These are phyloP conservation scores for Octodon degus DNA, from an alignment of 2,113 vertebrate species.

Conservation along the genomic window DNA sequence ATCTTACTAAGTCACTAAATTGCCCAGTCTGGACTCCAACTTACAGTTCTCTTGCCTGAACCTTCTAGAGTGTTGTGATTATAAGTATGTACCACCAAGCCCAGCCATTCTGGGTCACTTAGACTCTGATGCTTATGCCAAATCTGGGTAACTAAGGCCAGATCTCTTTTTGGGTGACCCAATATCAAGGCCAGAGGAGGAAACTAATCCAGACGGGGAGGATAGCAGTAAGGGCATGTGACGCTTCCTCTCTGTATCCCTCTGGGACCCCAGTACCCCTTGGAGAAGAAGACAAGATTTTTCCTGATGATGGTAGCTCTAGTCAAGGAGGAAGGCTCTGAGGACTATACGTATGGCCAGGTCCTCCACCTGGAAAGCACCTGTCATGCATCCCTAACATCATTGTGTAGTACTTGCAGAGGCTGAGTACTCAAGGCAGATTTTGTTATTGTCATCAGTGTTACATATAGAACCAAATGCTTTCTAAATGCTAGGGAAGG, in stretches of 20 bases:
- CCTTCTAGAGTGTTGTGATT: background rate
- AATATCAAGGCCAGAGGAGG: background rate
- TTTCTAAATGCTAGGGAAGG: background rate
- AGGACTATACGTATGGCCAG: background rate
- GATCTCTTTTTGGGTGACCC: background rate
- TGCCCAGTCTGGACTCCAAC: background rate
- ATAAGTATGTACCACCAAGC: background rate
- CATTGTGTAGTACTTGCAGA: background rate
- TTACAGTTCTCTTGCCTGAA: background rate
- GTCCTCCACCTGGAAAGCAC: background rate
- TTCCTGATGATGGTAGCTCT: background rate
- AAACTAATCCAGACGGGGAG: background rate
- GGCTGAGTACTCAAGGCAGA: background rate
- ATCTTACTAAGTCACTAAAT: background rate
- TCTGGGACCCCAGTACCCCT: background rate
- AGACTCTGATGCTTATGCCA: background rate
- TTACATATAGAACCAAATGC: background rate
- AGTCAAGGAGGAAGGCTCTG: background rate
- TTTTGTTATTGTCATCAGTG: background rate
- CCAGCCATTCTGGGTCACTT: background rate
- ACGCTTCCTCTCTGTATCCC: background rate
- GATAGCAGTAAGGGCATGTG: background rate
- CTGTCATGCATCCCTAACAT: background rate
- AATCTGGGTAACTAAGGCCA: background rate
- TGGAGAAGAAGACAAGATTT: background rate